These are phyloP conservation scores for Nectonema munidae DNA, from an alignment of 2,888 invertebrate genomes.

Conservation along the genomic window DNA sequence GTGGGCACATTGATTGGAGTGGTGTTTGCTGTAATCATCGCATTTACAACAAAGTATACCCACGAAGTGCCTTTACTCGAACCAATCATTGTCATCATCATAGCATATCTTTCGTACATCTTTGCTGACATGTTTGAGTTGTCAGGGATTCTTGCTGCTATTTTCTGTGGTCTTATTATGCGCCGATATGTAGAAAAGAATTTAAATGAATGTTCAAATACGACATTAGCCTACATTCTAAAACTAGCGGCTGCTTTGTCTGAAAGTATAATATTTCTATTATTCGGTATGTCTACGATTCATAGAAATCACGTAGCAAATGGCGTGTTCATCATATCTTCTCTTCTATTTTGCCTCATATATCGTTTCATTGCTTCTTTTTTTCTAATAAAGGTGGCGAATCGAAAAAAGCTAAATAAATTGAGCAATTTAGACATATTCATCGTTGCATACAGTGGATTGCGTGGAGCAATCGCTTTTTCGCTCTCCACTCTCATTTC, in stretches of 20 bases:
- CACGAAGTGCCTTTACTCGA: conserved; percentile 79
- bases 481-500: conserved; percentile 44
- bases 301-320: conserved; percentile 75
- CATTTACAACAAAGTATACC: conserved; percentile 29
- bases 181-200: conserved; percentile 93
- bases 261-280: conserved; percentile 96
- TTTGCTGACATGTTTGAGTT: conserved; percentile 92
- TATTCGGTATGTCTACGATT: conserved; percentile 75
- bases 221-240: conserved; percentile 86
- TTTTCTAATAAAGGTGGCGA: conserved; percentile 51
- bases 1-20: conserved; percentile 20
- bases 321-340: conserved; percentile 61
- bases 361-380: conserved; percentile 57
- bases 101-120: conserved; percentile 81
- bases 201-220: conserved; percentile 79
- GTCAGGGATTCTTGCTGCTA: conserved; percentile 90
- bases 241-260: conserved; percentile 89
- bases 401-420: conserved; percentile 57
- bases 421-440: conserved; percentile 69
- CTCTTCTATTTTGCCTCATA: conserved; percentile 61
- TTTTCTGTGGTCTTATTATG: conserved; percentile 94
- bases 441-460: conserved; percentile 74
- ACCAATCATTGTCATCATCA: conserved; percentile 83
- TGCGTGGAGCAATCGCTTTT: conserved; percentile 82
- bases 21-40: conserved; percentile 19